These are phyloP conservation scores for Meiosimyza decipiens DNA, from an alignment of 2,888 invertebrate genomes.

Conservation along the genomic window DNA sequence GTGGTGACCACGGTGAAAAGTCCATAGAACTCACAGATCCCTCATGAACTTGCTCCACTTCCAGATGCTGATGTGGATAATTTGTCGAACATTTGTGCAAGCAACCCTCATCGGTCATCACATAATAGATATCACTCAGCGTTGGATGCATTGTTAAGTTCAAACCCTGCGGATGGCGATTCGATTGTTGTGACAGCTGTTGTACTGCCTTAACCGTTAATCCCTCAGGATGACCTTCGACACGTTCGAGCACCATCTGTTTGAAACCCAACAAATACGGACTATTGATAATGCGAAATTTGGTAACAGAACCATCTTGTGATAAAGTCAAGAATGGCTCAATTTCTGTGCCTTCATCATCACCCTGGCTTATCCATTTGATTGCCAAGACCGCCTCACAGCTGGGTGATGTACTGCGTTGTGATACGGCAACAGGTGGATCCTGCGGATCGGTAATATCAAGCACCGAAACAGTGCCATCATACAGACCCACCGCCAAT, in stretches of 20 bases:
- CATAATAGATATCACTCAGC: constrained; percentile 75
- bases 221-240: constrained; percentile 76
- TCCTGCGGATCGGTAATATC: constrained; percentile 73
- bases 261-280: constrained; percentile 72
- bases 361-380: constrained; percentile 70
- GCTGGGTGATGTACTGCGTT: constrained; percentile 71
- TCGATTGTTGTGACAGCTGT: constrained; percentile 64
- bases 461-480: constrained; percentile 78
- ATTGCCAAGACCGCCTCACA: constrained; percentile 77
- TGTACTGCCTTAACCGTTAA: constrained; percentile 50
- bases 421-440: constrained; percentile 69
- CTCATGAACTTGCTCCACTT: constrained; percentile 80
- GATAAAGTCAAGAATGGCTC: constrained; percentile 73
- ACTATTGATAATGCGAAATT: constrained; percentile 70
- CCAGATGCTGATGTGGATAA: constrained; percentile 81
- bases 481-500: constrained; percentile 79
- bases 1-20: constrained; percentile 78
- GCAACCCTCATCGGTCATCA: constrained; percentile 89
- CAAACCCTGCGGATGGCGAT: constrained; percentile 74
- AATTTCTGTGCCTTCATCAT: constrained; percentile 60
- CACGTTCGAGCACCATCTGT: constrained; percentile 75
- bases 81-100: constrained; percentile 84
- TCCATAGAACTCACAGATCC: constrained; percentile 79
- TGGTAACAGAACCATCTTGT: constrained; percentile 74
- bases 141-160: constrained; percentile 74